Conservation (phyloP, 2,113 vertebrate species). For the Edolisoma coerulescens region DNA sequence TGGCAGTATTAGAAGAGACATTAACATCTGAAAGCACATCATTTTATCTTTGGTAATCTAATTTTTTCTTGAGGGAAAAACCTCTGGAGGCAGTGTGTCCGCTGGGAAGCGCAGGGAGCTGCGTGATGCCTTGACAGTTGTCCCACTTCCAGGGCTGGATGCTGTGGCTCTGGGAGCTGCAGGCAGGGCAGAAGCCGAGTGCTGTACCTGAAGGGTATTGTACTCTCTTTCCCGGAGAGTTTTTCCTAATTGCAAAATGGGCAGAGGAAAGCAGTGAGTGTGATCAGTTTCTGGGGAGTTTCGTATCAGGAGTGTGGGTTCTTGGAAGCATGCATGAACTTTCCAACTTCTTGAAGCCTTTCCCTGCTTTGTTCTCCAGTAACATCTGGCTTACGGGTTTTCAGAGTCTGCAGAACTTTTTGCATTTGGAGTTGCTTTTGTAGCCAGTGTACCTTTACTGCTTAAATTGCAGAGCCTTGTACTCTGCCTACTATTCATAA, state of each 20-base stretch:
- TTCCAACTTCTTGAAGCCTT: background rate
- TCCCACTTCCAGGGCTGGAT: background rate
- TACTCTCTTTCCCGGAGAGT: background rate
- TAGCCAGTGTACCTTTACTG: background rate
- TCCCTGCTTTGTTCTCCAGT: background rate
- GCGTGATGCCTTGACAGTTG: background rate
- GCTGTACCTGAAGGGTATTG: background rate
- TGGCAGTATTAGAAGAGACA: conserved; percentile 23
- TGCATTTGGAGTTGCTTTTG: background rate
- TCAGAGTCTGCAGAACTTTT: background rate
- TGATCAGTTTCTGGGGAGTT: background rate
- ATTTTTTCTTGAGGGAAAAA: background rate
- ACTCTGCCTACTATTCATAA: background rate
- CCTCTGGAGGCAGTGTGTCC: background rate
- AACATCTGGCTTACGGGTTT: background rate
- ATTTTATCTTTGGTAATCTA: conserved; percentile 2
- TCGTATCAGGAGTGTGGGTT: background rate
- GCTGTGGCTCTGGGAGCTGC: background rate
- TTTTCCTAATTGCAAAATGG: background rate
- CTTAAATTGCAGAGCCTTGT: background rate
- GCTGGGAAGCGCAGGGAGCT: background rate
- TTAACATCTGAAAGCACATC: conserved; percentile 13
- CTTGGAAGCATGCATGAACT: background rate
- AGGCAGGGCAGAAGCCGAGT: background rate
- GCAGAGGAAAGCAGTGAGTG: background rate